These are phyloP conservation scores for Panagrolaimus sp. DNA, from an alignment of 1,140 invertebrate species.

Conservation along the genomic window DNA sequence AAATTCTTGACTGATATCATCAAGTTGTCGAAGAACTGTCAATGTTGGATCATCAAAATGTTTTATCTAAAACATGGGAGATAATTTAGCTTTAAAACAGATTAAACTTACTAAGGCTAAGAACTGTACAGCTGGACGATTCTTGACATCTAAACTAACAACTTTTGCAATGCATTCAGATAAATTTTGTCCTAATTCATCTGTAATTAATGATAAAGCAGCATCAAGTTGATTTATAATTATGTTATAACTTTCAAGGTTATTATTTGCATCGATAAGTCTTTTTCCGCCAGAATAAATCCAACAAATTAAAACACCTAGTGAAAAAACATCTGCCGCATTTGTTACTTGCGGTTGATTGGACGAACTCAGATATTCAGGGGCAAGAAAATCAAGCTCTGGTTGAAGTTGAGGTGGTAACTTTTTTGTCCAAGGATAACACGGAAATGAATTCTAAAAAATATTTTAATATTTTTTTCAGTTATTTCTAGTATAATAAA, in stretches of 20 bases:
- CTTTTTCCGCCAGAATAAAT: conserved; percentile 61
- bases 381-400: conserved; percentile 62
- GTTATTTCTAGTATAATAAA: no score
- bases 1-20: conserved; percentile 53
- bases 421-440: conserved; percentile 61
- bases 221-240: conserved; percentile 58
- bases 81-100: background rate
- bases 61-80: conserved; percentile 37
- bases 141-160: conserved; percentile 42
- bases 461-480: no score
- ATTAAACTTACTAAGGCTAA: conserved; percentile 38
- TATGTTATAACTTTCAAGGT: conserved; percentile 59
- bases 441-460: conserved; percentile 57
- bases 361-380: conserved; percentile 57
- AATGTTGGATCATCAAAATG: conserved; percentile 55
- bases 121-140: conserved; percentile 47
- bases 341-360: conserved; percentile 49
- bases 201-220: conserved; percentile 43
- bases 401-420: conserved; percentile 61
- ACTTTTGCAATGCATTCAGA: conserved; percentile 47
- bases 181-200: conserved; percentile 49
- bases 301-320: conserved; percentile 61
- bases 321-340: conserved; percentile 62
- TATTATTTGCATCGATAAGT: conserved; percentile 60
- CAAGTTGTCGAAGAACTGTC: conserved; percentile 49